Conservation (phyloP, 2,797 vertebrate species). For the Rhynchotus rufescens region DNA sequence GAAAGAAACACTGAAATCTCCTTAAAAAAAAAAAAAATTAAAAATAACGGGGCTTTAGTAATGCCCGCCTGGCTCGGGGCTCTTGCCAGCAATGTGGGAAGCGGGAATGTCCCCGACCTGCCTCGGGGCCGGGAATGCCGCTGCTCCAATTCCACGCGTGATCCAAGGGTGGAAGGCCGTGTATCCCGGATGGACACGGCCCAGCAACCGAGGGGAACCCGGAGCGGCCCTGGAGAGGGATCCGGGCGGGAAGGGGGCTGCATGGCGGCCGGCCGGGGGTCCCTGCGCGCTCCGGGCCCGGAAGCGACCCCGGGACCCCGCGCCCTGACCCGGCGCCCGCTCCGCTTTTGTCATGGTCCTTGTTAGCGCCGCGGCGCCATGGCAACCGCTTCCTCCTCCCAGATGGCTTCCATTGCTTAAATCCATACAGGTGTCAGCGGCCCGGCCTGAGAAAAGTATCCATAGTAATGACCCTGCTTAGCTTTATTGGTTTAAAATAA, state of each 20-base stretch:
- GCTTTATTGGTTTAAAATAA: conserved; percentile 49
- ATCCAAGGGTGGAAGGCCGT: too few relatives aligned
- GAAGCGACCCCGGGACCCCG: neutral
- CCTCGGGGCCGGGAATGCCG: fast-evolving
- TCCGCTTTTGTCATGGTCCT: conserved; percentile 31
- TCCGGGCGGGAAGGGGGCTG: too few relatives aligned
- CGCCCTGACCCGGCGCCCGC: neutral
- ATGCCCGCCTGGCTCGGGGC: fast-evolving
- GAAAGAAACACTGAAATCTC: neutral
- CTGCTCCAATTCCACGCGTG: too few relatives aligned
- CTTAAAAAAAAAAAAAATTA: too few relatives aligned
- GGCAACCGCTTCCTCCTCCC: conserved; percentile 37
- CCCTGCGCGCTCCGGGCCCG: neutral
- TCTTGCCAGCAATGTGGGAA: too few relatives aligned
- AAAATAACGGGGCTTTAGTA: neutral
- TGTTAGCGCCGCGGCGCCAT: neutral
- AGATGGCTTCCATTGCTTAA: conserved; percentile 37
- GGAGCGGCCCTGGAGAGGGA: neutral
- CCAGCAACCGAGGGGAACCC: neutral
- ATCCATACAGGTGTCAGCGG: conserved; percentile 47
- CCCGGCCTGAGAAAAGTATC: neutral
- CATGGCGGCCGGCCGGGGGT: too few relatives aligned
- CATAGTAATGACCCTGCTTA: conserved; percentile 16
- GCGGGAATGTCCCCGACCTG: too few relatives aligned
- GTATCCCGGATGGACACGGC: too few relatives aligned